A percentile compares a stretch with the other conserved stretches of the same genome.
Evolutionary conservation across 2,113 vertebrate genomes (phyloP).

Genomic region (Poeciliopsis prolifica): DNA sequence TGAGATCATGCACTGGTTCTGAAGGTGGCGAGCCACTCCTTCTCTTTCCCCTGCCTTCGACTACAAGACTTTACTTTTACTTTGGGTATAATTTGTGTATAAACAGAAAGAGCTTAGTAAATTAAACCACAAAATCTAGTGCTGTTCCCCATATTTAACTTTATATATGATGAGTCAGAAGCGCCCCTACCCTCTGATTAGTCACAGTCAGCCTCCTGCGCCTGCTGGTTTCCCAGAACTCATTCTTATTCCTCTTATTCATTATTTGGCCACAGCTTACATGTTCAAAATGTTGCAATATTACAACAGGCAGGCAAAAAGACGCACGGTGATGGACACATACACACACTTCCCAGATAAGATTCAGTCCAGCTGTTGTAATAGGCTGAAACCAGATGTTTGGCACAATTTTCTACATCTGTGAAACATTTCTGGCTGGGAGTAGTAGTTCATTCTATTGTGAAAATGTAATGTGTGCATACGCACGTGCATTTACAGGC

Average conservation of each 20-base stretch:
- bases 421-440: slow-evolving; percentile 42
- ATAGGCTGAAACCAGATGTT: slow-evolving; percentile 66
- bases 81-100: slow-evolving; percentile 3
- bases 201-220: slow-evolving; percentile 17
- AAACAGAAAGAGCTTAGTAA: slow-evolving; percentile 13
- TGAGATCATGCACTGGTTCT: slow-evolving; percentile 69
- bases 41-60: slow-evolving; percentile 26
- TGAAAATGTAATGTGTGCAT: slow-evolving; percentile 10
- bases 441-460: slow-evolving; percentile 23
- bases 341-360: slow-evolving; percentile 20
- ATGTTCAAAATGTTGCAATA: slow-evolving; percentile 65
- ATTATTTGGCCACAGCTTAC: slow-evolving; percentile 55
- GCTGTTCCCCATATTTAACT: slow-evolving; percentile 36
- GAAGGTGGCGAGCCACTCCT: slow-evolving; percentile 29
- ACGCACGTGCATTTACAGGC: background rate
- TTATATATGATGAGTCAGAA: slow-evolving; percentile 62
- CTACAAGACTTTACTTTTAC: slow-evolving; percentile 19
- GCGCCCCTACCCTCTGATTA: slow-evolving; percentile 27
- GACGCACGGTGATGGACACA: slow-evolving; percentile 44
- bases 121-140: slow-evolving; percentile 38
- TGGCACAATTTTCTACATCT: slow-evolving; percentile 53
- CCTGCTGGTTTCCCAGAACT: slow-evolving; percentile 59
- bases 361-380: slow-evolving; percentile 68
- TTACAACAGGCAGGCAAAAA: slow-evolving; percentile 45
- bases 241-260: slow-evolving; percentile 56